phyloP scores from a whole-genome alignment of 2,113 vertebrate genomes.

The Psophia crepitans region DNA sequence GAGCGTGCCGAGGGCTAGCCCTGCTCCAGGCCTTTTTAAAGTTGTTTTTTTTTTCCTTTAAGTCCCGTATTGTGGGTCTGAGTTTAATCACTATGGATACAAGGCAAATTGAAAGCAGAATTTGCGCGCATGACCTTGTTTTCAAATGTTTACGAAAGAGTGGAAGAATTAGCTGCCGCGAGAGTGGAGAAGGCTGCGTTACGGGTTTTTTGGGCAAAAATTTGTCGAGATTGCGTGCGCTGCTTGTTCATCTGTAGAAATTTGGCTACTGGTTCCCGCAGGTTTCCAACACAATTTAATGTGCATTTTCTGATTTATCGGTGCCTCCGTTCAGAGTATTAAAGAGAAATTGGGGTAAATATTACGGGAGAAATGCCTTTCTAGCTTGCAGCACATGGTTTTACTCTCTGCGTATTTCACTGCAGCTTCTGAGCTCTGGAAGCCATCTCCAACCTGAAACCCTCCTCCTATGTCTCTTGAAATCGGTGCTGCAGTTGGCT shows the following conservation, averaged over 20 bases:
- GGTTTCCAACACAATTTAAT: not conserved
- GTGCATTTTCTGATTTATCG: fast-evolving
- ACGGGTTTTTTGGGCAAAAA: not conserved
- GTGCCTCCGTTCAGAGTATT: not conserved
- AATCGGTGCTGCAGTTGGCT: not conserved
- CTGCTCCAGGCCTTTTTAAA: not conserved
- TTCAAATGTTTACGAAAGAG: constrained; percentile 51
- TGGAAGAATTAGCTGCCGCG: constrained; percentile 21
- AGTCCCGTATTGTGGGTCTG: constrained; percentile 10
- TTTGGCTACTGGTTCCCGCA: not conserved
- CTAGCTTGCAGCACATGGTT: not conserved
- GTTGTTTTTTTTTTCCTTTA: not conserved
- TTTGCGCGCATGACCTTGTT: constrained; percentile 59
- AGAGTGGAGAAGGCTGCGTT: not conserved
- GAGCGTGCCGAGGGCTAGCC: not conserved
- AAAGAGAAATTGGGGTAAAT: not conserved
- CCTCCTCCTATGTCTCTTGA: not conserved
- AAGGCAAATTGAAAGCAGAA: constrained; percentile 65
- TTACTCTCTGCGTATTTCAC: not conserved
- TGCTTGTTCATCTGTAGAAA: not conserved
- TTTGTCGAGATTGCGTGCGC: fast-evolving
- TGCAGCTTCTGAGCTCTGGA: not conserved
- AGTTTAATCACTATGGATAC: constrained; percentile 68
- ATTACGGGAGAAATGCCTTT: not conserved
- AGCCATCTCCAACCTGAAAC: not conserved